Evolutionary conservation across 2,113 vertebrate genomes (phyloP).

Genomic region (Struthio camelus): DNA sequence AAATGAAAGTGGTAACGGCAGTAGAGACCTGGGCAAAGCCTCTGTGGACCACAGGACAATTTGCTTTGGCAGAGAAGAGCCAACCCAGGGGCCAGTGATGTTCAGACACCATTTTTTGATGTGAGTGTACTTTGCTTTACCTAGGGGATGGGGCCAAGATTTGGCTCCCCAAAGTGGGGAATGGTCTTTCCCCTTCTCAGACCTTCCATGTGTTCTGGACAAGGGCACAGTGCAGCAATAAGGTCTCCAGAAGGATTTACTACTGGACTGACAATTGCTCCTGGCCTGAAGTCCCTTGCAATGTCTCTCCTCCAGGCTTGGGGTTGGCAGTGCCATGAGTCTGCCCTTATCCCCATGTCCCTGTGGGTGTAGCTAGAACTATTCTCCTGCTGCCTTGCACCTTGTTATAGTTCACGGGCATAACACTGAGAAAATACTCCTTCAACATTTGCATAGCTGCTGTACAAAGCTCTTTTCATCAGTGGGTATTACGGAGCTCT

Average conservation of each 20-base stretch:
- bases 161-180: neutral
- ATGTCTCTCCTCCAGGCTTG: neutral
- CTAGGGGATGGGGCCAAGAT: neutral
- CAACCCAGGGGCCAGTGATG: neutral
- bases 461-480: neutral
- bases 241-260: neutral
- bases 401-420: neutral
- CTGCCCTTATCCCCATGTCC: neutral
- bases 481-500: neutral
- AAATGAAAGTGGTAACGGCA: neutral
- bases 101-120: neutral
- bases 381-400: neutral
- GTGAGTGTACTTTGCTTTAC: neutral
- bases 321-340: neutral
- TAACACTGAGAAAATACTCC: neutral
- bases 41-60: neutral
- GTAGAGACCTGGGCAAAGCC: neutral
- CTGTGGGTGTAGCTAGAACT: neutral
- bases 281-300: neutral
- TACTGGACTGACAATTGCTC: neutral
- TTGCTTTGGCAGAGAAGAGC: neutral
- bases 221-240: neutral
- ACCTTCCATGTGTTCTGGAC: neutral
- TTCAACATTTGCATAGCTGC: fast-evolving
- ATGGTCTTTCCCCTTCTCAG: neutral